phyloP scores from a whole-genome alignment of 2,797 vertebrate genomes.

The Vultur gryphus region DNA sequence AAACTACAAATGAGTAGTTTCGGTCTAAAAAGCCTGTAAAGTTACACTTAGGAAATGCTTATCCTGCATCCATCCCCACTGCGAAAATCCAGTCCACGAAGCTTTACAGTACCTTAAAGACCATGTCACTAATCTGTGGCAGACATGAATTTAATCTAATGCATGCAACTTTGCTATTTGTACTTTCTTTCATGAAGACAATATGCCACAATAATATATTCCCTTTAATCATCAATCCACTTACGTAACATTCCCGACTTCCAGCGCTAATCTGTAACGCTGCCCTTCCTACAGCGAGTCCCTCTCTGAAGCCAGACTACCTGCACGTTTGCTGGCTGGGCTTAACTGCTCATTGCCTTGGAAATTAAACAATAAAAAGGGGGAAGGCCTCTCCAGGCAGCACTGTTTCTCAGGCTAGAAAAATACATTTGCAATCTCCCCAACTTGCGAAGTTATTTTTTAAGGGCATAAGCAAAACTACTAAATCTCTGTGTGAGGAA shows the following conservation, averaged over 20 bases:
- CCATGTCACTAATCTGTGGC: not conserved
- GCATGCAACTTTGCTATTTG: not conserved
- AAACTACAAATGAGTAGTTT: not conserved
- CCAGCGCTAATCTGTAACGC: not conserved
- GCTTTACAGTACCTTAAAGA: not conserved
- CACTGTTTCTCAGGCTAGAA: not conserved
- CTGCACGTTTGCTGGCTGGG: not conserved
- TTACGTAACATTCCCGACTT: rapidly evolving
- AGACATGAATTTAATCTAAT: not conserved
- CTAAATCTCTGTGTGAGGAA: not conserved
- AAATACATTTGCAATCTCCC: not conserved
- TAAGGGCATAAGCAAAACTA: not conserved
- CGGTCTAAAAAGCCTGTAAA: not conserved
- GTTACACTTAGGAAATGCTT: not conserved
- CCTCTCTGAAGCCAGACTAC: not conserved
- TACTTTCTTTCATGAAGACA: not conserved
- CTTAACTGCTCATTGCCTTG: not conserved
- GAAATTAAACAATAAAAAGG: not conserved
- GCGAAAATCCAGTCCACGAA: rapidly evolving
- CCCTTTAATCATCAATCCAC: not conserved
- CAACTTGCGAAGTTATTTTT: not conserved
- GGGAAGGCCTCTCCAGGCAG: not conserved
- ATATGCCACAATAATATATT: not conserved
- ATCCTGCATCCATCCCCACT: not conserved
- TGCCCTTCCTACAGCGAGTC: not conserved